A percentile compares a stretch with the other conserved stretches of the same genome.
Conservation (phyloP, 1,140 invertebrate genomes). For the Adoxophyes honmai region DNA sequence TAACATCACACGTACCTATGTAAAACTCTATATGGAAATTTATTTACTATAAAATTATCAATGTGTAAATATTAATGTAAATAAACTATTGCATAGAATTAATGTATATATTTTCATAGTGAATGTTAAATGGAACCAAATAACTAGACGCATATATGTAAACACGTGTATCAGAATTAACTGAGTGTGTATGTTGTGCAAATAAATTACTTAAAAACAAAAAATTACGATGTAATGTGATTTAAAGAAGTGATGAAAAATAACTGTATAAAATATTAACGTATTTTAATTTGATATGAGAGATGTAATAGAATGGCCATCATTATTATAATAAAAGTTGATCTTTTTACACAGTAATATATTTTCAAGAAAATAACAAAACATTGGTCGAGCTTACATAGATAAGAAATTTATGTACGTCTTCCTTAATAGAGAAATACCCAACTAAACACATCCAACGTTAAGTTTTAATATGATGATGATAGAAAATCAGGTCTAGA, state of each 20-base stretch:
- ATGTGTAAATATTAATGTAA: slow-evolving; percentile 60
- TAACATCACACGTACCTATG: not conserved
- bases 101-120: slow-evolving; percentile 75
- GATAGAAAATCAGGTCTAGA: too few species aligned
- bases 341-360: slow-evolving; percentile 5
- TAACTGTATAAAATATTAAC: slow-evolving; percentile 20
- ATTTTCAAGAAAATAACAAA: slow-evolving; percentile 13
- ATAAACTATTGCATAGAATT: slow-evolving; percentile 49
- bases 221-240: slow-evolving; percentile 30
- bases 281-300: slow-evolving; percentile 8
- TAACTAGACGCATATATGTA: slow-evolving; percentile 54
- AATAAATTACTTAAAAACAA: slow-evolving; percentile 19
- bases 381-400: slow-evolving; percentile 67
- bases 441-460: too few species aligned
- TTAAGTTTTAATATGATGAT: not conserved
- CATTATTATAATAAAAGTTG: slow-evolving; percentile 2
- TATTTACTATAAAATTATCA: slow-evolving; percentile 12
- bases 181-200: slow-evolving; percentile 21
- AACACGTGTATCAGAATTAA: slow-evolving; percentile 23
- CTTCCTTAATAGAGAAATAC: slow-evolving; percentile 28
- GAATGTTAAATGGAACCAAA: slow-evolving; percentile 73
- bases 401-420: slow-evolving; percentile 47
- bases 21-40: slow-evolving; percentile 16
- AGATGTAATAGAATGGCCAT: slow-evolving; percentile 4
- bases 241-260: slow-evolving; percentile 33